A percentile compares a stretch with the other conserved stretches of the same genome.
phyloP scores from a whole-genome alignment of 1,140 invertebrate genomes.

The Halictus rubicundus region DNA sequence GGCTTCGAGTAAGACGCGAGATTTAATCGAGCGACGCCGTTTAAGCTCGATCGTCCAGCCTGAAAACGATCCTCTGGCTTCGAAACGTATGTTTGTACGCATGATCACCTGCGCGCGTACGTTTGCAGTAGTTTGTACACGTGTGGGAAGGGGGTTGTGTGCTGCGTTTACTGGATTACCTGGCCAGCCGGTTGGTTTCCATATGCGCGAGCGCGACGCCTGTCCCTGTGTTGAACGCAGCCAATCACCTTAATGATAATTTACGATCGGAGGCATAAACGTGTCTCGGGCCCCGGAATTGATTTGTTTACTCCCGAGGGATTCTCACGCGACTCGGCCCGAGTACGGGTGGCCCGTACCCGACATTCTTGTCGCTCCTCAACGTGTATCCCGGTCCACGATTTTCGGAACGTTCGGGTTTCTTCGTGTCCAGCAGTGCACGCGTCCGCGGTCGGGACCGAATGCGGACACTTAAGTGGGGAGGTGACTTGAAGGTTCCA shows the following conservation, averaged over 20 bases:
- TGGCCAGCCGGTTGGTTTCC: slow-evolving; percentile 46
- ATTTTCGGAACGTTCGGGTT: slow-evolving; percentile 29
- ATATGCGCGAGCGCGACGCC: slow-evolving; percentile 19
- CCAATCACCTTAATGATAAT: slow-evolving; percentile 79
- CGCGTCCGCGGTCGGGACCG: no score
- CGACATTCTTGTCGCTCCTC: slow-evolving; percentile 15
- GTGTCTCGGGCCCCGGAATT: slow-evolving; percentile 70
- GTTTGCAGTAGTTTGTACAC: background rate
- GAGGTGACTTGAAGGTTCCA: no score
- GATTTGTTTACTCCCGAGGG: slow-evolving; percentile 75
- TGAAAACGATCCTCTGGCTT: background rate
- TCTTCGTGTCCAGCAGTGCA: slow-evolving; percentile 45
- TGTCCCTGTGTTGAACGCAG: slow-evolving; percentile 46
- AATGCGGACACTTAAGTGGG: no score
- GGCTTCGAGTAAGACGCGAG: slow-evolving; percentile 3
- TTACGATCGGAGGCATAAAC: slow-evolving; percentile 75
- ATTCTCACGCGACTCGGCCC: slow-evolving; percentile 69
- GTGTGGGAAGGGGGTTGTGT: background rate
- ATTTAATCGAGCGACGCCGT: slow-evolving; percentile 24
- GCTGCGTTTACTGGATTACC: slow-evolving; percentile 51
- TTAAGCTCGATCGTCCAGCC: slow-evolving; percentile 15
- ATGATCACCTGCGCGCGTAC: no score
- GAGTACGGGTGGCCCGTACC: slow-evolving; percentile 43
- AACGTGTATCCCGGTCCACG: slow-evolving; percentile 4
- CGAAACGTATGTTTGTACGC: background rate